phyloP scores from a whole-genome alignment of 2,888 invertebrate genomes.

The Ecliptopera silaceata region DNA sequence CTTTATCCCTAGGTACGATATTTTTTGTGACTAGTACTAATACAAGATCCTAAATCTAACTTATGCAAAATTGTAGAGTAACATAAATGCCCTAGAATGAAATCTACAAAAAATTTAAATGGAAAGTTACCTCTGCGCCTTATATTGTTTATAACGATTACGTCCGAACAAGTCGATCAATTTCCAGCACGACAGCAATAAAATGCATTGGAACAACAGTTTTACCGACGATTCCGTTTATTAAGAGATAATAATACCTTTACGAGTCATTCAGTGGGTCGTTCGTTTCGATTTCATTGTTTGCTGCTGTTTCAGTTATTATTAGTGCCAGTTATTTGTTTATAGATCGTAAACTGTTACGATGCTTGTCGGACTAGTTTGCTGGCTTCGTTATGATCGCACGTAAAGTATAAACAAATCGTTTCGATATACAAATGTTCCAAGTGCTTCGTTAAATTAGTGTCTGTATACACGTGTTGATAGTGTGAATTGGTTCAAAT shows the following conservation, averaged over 20 bases:
- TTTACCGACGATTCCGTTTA: conserved; percentile 74
- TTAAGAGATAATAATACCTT: conserved; percentile 82
- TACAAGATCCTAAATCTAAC: too few species aligned
- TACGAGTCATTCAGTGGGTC: conserved; percentile 68
- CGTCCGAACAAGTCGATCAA: conserved; percentile 64
- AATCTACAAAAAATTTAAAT: too few species aligned
- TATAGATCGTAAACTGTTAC: conserved; percentile 78
- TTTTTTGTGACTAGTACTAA: too few species aligned
- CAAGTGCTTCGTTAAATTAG: conserved; percentile 51
- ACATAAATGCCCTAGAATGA: too few species aligned
- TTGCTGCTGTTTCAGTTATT: conserved; percentile 80
- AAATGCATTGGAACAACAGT: conserved; percentile 71
- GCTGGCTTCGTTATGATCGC: conserved; percentile 68
- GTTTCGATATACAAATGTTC: conserved; percentile 66
- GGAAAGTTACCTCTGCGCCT: too few species aligned
- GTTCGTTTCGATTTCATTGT: conserved; percentile 76
- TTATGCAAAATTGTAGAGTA: too few species aligned
- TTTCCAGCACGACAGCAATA: conserved; percentile 59
- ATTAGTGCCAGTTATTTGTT: conserved; percentile 81
- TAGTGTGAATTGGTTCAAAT: background rate
- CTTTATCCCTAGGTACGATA: too few species aligned
- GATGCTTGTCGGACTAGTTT: conserved; percentile 74
- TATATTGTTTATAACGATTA: conserved; percentile 30
- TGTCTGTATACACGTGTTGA: conserved; percentile 29
- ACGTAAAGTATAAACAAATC: conserved; percentile 75